phyloP scores from a whole-genome alignment of 1,140 invertebrate genomes.

The Hyles vespertilio region DNA sequence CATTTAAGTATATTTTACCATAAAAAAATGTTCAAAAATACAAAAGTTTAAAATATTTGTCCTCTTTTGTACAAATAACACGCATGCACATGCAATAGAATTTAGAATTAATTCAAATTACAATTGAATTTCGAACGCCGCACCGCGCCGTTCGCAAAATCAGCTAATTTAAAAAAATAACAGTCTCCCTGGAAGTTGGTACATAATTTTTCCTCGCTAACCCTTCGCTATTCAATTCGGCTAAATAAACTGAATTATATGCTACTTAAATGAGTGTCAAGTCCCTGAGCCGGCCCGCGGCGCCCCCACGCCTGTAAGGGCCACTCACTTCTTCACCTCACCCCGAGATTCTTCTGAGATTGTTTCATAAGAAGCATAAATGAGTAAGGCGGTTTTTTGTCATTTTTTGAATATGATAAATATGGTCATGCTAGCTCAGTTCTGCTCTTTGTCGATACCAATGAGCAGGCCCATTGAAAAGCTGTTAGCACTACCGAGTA shows the following conservation, averaged over 20 bases:
- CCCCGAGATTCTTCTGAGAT: constrained; percentile 53
- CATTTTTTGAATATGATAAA: neutral
- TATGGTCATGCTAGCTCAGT: no score
- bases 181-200: neutral
- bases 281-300: constrained; percentile 28
- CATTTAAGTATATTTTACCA: no score
- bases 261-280: constrained; percentile 73
- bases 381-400: constrained; percentile 11
- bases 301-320: constrained; percentile 34
- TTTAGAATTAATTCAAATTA: neutral
- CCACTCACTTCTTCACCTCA: constrained; percentile 53
- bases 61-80: no score
- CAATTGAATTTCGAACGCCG: neutral
- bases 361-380: constrained; percentile 13
- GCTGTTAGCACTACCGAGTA: no score
- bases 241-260: constrained; percentile 75
- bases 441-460: no score
- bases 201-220: constrained; percentile 41
- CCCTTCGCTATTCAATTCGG: constrained; percentile 67
- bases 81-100: neutral
- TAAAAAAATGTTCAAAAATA: no score
- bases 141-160: neutral
- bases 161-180: neutral
- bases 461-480: no score
- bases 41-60: no score